A percentile compares a stretch with the other conserved stretches of the same genome.
These are phyloP conservation scores for Nomada ruficornis DNA, from an alignment of 2,888 invertebrate genomes.

Conservation along the genomic window DNA sequence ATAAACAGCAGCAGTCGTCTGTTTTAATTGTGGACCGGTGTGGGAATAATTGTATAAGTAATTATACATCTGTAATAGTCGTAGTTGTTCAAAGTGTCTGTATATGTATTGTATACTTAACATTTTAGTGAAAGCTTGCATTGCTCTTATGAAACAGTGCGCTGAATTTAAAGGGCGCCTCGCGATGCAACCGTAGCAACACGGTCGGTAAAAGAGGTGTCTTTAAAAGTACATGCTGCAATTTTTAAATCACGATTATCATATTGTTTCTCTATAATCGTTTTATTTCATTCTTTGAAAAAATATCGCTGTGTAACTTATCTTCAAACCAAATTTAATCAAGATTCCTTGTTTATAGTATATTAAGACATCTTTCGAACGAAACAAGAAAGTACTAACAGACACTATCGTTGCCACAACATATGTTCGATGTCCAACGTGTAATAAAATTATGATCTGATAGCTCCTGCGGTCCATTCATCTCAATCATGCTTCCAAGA, in stretches of 20 bases:
- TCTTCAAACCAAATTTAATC: neutral
- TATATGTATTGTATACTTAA: neutral
- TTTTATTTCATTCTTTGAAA: neutral
- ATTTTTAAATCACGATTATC: neutral
- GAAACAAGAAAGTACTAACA: neutral
- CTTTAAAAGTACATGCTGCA: neutral
- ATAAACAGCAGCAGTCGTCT: no score
- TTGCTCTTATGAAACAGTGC: neutral
- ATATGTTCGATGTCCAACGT: conserved; percentile 43
- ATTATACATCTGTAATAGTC: neutral
- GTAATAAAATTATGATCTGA: conserved; percentile 68
- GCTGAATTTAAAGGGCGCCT: conserved; percentile 16
- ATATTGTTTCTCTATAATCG: no score
- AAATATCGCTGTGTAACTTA: no score
- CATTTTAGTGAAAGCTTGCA: no score
- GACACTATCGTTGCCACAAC: neutral
- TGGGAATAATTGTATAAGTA: no score
- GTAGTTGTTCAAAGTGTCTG: neutral
- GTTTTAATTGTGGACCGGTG: no score
- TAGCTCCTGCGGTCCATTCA: conserved; percentile 54
- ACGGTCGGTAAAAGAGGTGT: conserved; percentile 25
- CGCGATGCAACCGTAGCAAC: conserved; percentile 13
- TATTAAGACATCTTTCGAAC: neutral
- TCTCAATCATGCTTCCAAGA: conserved; percentile 62
- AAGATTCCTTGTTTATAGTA: neutral